Conservation (phyloP, 92 coral and sea anemone species). For the Muricea muricata region DNA sequence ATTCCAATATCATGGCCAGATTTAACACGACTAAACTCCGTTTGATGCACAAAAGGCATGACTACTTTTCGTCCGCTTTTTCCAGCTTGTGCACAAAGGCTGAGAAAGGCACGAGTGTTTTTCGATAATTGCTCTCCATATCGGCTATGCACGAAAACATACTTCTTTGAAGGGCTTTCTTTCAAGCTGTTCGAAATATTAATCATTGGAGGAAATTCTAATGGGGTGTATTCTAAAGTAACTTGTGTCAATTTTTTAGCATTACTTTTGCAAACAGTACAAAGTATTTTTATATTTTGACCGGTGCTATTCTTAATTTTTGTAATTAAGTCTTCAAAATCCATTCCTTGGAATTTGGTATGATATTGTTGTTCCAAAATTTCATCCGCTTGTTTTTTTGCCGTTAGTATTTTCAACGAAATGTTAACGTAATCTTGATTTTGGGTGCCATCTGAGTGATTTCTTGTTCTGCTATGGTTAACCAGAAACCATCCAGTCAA, state of each 20-base stretch:
- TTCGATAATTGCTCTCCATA: not conserved
- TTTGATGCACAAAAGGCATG: not conserved
- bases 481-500: too few species aligned
- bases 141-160: not conserved
- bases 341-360: not conserved
- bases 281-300: not conserved
- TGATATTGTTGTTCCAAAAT: not conserved
- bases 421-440: not conserved
- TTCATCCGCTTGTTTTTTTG: too few species aligned
- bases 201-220: not conserved
- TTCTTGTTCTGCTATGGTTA: too few species aligned
- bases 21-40: not conserved
- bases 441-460: not conserved
- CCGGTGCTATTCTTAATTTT: not conserved
- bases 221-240: not conserved
- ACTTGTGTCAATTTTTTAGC: not conserved
- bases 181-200: not conserved
- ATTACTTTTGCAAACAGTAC: too few species aligned
- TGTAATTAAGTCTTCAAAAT: not conserved
- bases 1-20: not conserved
- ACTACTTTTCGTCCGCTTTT: not conserved
- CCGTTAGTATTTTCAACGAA: too few species aligned
- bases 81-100: constrained; percentile 10
- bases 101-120: not conserved
- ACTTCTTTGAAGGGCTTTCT: not conserved